Conservation (phyloP, 2,888 invertebrate species). For the Mamestra brassicae region DNA sequence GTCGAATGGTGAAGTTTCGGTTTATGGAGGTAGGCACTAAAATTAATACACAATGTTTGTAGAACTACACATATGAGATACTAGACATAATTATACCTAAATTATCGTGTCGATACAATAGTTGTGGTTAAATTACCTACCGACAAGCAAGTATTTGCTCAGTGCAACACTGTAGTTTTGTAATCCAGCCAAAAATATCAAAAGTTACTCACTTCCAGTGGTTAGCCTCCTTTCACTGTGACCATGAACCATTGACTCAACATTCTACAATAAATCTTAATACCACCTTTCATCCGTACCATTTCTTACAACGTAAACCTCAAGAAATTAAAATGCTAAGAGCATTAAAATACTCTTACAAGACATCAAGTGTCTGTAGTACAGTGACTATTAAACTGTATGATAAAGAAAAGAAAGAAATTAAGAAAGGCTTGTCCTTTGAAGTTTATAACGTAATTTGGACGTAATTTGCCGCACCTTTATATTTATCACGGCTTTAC, state of each 20-base stretch:
- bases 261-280: conserved; percentile 25
- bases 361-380: conserved; percentile 14
- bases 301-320: neutral
- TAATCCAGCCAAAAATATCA: conserved; percentile 20
- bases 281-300: conserved; percentile 12
- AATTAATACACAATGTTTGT: too few species aligned
- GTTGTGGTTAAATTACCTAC: neutral
- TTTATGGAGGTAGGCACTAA: neutral
- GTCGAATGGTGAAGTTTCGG: too few species aligned
- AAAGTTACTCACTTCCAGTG: conserved; percentile 11
- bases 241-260: conserved; percentile 46
- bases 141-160: neutral
- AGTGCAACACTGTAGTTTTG: conserved; percentile 15
- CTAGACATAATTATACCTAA: neutral
- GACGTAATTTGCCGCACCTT: conserved; percentile 38
- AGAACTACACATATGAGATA: too few species aligned
- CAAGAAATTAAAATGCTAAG: conserved; percentile 30
- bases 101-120: neutral
- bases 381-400: conserved; percentile 26
- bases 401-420: conserved; percentile 34
- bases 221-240: conserved; percentile 44
- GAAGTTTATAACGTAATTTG: conserved; percentile 40
- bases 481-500: conserved; percentile 24
- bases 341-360: conserved; percentile 8
- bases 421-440: conserved; percentile 46